Evolutionary conservation across 2,797 vertebrate genomes (phyloP).

Genomic region (Apodemus agrarius): DNA sequence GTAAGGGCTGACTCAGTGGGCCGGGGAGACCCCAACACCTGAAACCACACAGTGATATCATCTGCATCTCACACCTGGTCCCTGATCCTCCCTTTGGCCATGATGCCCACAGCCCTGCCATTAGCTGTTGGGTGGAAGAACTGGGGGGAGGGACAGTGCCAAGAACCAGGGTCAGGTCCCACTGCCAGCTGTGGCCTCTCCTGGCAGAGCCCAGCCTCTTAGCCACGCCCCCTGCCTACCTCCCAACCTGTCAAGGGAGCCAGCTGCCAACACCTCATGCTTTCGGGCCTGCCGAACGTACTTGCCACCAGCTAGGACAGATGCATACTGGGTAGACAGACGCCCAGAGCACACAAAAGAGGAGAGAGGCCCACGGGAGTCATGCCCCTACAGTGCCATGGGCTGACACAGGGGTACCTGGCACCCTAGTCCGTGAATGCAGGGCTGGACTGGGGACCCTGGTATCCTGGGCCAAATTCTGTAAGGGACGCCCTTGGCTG

Average conservation of each 20-base stretch:
- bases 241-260: not conserved
- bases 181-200: constrained; percentile 68
- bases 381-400: rapidly evolving
- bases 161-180: not conserved
- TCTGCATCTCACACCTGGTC: not conserved
- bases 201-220: constrained; percentile 72
- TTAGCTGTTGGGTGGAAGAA: not conserved
- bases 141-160: rapidly evolving
- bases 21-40: not conserved
- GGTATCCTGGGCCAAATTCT: not conserved
- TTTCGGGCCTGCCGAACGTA: not conserved
- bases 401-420: not conserved
- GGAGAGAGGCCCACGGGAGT: not conserved
- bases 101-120: not conserved
- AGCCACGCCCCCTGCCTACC: constrained; percentile 21
- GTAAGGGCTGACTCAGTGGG: not conserved
- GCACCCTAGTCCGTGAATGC: not conserved
- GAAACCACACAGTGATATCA: not conserved
- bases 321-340: not conserved
- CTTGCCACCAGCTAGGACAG: rapidly evolving
- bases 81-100: not conserved
- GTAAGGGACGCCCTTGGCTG: not conserved
- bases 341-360: not conserved
- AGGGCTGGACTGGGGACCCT: not conserved
- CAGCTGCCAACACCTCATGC: not conserved